Evolutionary conservation across 1,140 invertebrate species (phyloP), one percentile per base, ranked within the genome.

Genomic region (Pentalonia nigronervosa): DNA sequence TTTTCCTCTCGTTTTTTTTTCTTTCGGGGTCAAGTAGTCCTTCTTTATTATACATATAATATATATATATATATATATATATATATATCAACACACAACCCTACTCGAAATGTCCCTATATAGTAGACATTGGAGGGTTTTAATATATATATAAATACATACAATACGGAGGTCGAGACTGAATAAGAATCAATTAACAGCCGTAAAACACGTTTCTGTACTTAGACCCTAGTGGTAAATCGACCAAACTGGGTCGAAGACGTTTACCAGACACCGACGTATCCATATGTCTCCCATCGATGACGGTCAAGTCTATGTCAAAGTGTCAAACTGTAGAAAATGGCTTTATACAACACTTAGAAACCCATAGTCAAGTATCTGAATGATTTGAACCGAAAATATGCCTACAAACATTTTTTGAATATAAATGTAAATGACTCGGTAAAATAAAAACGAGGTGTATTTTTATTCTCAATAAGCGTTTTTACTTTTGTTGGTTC

Each of bases 121-220:
- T 83, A 76, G 67, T 41, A 48, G 90, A 83, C 45, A 91, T 34
- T 36, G 48, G 45, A 83, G 47, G 90, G 90, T 91, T 76, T 76
- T 47, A 25, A 20, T 50, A 76, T 81, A 81, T 47, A 30, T 60
- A 48, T 88, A 25, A 36, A 86, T 47, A 47, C 6, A 89, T 36
- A 89, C n/a, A 67, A 67, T 25, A 45, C 36, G 23, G n/a, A 67
- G 89, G 89, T 67, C 2, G 36, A 45, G 53, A 90, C 45, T n/a
- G 88, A 56, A 86, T 86, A 53, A 83, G 81, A 86, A 93, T 93
- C 91, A 93, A 93, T 93, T 93, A 93, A 48, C 34, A 93, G 91
- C 81, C 91, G 48, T 93, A 93, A 93, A 93, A 93, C 91, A 93
- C 91, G 91, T 93, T 93, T 93, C 81, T 93, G 81, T 93, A 93